Evolutionary conservation across 2,797 vertebrate species (phyloP).

Genomic region (Apodemus agrarius): DNA sequence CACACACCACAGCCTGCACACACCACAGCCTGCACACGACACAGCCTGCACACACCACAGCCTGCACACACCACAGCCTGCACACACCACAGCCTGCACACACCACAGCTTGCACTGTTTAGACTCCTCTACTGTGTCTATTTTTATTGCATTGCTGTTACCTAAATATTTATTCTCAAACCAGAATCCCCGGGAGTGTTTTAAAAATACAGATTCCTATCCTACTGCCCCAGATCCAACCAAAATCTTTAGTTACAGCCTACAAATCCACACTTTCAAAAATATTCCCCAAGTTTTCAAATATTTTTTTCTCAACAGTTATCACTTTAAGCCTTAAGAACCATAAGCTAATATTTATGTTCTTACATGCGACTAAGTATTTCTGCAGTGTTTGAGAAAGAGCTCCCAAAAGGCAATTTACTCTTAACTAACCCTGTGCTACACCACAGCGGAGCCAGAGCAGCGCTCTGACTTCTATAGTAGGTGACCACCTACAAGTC

Average conservation of each 20-base stretch:
- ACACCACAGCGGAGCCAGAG: background rate
- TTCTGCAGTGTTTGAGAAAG: background rate
- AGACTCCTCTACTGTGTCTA: background rate
- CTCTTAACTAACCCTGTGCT: background rate
- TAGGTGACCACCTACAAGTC: background rate
- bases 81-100: background rate
- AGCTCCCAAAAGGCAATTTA: background rate
- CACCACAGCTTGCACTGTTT: background rate
- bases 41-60: background rate
- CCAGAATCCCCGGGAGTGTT: constrained; percentile 1
- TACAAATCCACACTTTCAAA: constrained; percentile 15
- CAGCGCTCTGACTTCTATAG: background rate
- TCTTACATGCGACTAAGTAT: background rate
- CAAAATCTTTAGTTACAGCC: constrained; percentile 2
- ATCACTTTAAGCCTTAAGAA: constrained; percentile 53
- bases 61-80: background rate
- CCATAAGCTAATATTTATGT: background rate
- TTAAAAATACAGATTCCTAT: constrained; percentile 24
- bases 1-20: background rate
- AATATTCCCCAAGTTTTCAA: constrained; percentile 30
- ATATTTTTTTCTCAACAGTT: constrained; percentile 61
- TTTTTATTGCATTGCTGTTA: background rate
- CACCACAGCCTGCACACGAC: no score
- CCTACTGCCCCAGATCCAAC: background rate
- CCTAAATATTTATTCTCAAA: constrained; percentile 67